Evolutionary conservation across 2,888 invertebrate species (phyloP).

Genomic region (Drepana falcataria): DNA sequence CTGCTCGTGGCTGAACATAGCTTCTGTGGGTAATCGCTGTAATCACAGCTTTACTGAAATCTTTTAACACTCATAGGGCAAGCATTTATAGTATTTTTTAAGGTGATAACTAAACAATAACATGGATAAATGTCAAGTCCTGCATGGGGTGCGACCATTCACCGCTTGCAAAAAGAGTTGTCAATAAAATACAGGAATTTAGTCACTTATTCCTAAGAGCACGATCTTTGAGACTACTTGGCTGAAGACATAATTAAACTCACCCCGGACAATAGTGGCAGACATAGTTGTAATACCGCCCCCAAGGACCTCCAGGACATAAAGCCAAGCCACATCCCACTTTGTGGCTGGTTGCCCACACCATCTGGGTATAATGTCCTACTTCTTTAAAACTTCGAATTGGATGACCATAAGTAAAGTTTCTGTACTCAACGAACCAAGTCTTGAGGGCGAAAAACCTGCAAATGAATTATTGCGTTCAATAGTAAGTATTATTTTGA

Average conservation of each 20-base stretch:
- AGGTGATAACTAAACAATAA: too few relatives aligned
- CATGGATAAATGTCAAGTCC: too few relatives aligned
- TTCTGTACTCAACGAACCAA: slow-evolving; percentile 87
- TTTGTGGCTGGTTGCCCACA: slow-evolving; percentile 87
- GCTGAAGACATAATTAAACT: slow-evolving; percentile 49
- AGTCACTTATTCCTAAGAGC: too few relatives aligned
- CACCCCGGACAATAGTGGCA: slow-evolving; percentile 92
- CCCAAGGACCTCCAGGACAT: slow-evolving; percentile 81
- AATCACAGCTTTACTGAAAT: too few relatives aligned
- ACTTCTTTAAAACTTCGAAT: slow-evolving; percentile 80
- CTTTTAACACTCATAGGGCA: too few relatives aligned
- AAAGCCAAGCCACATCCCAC: slow-evolving; percentile 87
- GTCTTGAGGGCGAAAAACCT: slow-evolving; percentile 89
- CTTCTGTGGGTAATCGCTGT: too few relatives aligned
- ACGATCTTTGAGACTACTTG: too few relatives aligned
- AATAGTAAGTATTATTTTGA: not conserved
- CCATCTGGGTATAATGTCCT: slow-evolving; percentile 91
- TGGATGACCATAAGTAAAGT: slow-evolving; percentile 84
- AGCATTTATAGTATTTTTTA: too few relatives aligned
- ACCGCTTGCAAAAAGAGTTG: too few relatives aligned
- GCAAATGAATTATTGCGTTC: slow-evolving; percentile 23
- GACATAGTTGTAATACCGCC: slow-evolving; percentile 86
- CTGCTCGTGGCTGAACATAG: too few relatives aligned
- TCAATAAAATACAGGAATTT: too few relatives aligned
- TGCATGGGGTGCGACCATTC: too few relatives aligned